A percentile compares a stretch with the other conserved stretches of the same genome.
These are phyloP conservation scores for Etheostoma nigrum DNA, from an alignment of 2,797 vertebrate species.

Conservation along the genomic window DNA sequence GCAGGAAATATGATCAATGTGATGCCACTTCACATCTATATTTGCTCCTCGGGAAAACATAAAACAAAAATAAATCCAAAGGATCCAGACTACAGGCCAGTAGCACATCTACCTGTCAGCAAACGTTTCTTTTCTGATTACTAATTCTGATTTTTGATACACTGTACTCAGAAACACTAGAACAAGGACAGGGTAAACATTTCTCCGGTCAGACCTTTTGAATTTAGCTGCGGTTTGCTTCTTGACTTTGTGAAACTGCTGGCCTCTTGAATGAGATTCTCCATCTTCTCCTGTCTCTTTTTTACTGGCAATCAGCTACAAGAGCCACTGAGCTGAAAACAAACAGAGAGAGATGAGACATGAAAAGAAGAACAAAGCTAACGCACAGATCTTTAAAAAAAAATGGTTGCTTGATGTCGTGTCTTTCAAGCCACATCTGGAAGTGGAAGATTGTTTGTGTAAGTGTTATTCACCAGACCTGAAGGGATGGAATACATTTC, in stretches of 20 bases:
- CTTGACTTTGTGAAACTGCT: conserved; percentile 20
- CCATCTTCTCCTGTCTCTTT: neutral
- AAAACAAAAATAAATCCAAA: conserved; percentile 1
- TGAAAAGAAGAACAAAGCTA: conserved; percentile 34
- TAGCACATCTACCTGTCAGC: neutral
- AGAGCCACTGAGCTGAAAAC: conserved; percentile 31
- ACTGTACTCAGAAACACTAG: neutral
- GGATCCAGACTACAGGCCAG: neutral
- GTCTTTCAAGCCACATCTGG: conserved; percentile 41
- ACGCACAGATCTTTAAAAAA: conserved; percentile 42
- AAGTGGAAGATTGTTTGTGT: conserved; percentile 42
- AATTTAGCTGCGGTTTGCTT: conserved; percentile 36
- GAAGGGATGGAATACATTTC: conserved; percentile 22
- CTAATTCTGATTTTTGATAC: neutral
- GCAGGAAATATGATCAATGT: neutral
- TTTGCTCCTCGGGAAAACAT: conserved; percentile 10
- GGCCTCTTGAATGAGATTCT: conserved; percentile 19
- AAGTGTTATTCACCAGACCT: conserved; percentile 20
- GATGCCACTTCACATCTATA: neutral
- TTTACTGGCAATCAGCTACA: conserved; percentile 39
- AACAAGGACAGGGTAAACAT: conserved; percentile 17
- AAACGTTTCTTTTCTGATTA: conserved; percentile 5
- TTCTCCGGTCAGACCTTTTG: conserved; percentile 38
- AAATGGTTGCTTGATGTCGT: conserved; percentile 20
- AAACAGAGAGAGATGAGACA: conserved; percentile 40